Percentiles rank a stretch among this genome's conserved stretches.
These are phyloP conservation scores for Embidobia sp. DNA, from an alignment of 2,888 invertebrate genomes.

Conservation along the genomic window DNA sequence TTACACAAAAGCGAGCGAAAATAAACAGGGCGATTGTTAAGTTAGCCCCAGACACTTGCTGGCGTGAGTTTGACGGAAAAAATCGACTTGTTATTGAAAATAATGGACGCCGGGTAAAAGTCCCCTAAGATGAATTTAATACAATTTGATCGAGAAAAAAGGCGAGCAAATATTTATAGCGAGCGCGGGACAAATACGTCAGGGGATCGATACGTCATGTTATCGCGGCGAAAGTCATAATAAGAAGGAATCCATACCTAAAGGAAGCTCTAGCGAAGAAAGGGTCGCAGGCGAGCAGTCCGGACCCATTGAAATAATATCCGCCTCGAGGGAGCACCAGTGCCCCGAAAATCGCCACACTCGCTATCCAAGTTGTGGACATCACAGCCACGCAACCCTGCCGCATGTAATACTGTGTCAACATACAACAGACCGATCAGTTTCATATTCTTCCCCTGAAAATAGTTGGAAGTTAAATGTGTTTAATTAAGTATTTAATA, in stretches of 20 bases:
- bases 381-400: constrained; percentile 93
- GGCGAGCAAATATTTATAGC: constrained; percentile 26
- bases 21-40: too few species aligned
- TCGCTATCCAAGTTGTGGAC: constrained; percentile 92
- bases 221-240: constrained; percentile 17
- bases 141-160: constrained; percentile 6
- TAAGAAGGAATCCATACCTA: constrained; percentile 80
- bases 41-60: too few species aligned
- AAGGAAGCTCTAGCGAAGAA: constrained; percentile 90
- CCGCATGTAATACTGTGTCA: constrained; percentile 81
- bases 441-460: constrained; percentile 4
- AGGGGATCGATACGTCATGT: constrained; percentile 35
- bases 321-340: constrained; percentile 92
- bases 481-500: too few species aligned
- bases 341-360: constrained; percentile 90
- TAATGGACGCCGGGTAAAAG: not conserved
- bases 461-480: not conserved
- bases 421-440: constrained; percentile 68
- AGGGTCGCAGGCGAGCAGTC: constrained; percentile 93
- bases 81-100: constrained; percentile 1
- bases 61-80: too few species aligned
- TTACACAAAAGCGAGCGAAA: too few species aligned
- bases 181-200: not conserved
- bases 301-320: constrained; percentile 93
- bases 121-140: constrained; percentile 1